Evolutionary conservation across 2,797 vertebrate genomes (phyloP).

Genomic region (Sebastes matsubarae): DNA sequence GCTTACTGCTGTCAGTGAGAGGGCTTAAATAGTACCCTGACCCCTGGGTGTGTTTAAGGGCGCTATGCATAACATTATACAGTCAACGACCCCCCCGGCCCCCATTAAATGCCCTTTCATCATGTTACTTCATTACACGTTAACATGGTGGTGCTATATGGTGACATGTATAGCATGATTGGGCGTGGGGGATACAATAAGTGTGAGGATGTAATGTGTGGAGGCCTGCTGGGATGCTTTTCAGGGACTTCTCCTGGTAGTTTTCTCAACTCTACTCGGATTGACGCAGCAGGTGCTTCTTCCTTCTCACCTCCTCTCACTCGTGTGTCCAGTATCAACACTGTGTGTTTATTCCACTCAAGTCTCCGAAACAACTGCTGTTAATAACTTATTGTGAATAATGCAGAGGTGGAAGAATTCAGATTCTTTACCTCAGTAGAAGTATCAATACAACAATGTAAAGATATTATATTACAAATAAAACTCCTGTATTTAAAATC

Average conservation of each 20-base stretch:
- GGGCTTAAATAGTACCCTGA: constrained; percentile 43
- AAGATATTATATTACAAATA: not conserved
- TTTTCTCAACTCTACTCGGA: constrained; percentile 30
- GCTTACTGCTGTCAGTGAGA: constrained; percentile 53
- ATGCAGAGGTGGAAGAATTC: not conserved
- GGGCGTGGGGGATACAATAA: not conserved
- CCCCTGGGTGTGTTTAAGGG: constrained; percentile 32
- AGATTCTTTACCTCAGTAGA: not conserved
- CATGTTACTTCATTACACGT: constrained; percentile 52
- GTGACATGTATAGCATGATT: constrained; percentile 32
- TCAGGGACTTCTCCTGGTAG: not conserved
- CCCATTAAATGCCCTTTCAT: constrained; percentile 22
- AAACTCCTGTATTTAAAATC: not conserved
- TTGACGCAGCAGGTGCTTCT: constrained; percentile 54
- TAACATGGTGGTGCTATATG: constrained; percentile 16
- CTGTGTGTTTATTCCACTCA: not conserved
- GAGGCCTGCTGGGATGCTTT: constrained; percentile 34
- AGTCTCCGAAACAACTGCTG: not conserved
- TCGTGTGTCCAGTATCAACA: not conserved
- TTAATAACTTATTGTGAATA: not conserved
- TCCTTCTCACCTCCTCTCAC: constrained; percentile 4
- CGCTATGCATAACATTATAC: constrained; percentile 3
- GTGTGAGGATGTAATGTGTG: constrained; percentile 34
- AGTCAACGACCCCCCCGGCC: not conserved
- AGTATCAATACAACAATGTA: not conserved